These are phyloP conservation scores for Mobula birostris DNA, from an alignment of 2,113 vertebrate species.

Conservation along the genomic window DNA sequence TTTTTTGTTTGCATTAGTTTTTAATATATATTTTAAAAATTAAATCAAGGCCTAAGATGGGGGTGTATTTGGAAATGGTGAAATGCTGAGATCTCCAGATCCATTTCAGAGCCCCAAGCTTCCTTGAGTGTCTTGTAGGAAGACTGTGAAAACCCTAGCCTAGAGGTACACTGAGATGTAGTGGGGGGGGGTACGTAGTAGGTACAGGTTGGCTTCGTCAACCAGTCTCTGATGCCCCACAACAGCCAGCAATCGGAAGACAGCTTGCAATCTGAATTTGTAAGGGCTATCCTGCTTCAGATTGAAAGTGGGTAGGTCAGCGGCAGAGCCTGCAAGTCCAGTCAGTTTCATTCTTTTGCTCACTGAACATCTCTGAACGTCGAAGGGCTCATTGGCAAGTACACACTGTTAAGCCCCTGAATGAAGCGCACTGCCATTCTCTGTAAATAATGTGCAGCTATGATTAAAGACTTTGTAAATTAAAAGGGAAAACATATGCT, in stretches of 20 bases:
- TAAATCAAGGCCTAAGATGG: neutral
- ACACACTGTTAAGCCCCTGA: neutral
- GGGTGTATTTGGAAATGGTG: neutral
- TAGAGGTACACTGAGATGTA: neutral
- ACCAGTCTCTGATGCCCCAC: neutral
- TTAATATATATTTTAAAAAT: slow-evolving; percentile 6
- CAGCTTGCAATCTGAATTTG: neutral
- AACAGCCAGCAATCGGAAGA: neutral
- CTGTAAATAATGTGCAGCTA: neutral
- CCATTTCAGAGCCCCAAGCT: neutral
- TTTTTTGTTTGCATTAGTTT: slow-evolving; percentile 40
- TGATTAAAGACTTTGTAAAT: slow-evolving; percentile 19
- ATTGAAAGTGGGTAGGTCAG: neutral
- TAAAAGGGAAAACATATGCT: slow-evolving; percentile 22
- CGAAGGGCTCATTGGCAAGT: neutral
- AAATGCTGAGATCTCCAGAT: neutral
- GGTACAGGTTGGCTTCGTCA: neutral
- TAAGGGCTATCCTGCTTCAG: too few species aligned
- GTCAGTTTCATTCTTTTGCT: neutral
- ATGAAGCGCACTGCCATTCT: neutral
- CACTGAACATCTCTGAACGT: neutral
- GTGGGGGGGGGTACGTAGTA: neutral
- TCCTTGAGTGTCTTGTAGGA: neutral
- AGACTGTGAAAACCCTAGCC: neutral
- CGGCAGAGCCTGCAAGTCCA: too few species aligned